Evolutionary conservation across 2,797 vertebrate species (phyloP).

Genomic region (Gambelia wislizenii): DNA sequence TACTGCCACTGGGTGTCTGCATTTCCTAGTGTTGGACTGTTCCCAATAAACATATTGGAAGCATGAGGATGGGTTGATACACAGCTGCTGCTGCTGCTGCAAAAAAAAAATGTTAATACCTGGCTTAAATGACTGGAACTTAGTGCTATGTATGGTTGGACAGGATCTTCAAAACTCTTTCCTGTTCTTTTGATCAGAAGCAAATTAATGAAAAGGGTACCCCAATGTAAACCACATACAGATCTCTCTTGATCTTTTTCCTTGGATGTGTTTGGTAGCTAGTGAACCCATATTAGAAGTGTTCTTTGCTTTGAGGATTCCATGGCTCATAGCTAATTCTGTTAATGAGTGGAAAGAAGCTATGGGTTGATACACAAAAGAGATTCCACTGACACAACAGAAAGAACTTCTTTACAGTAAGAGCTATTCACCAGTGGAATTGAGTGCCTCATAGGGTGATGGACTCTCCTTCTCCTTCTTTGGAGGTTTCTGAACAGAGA

Average conservation of each 20-base stretch:
- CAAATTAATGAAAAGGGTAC: background rate
- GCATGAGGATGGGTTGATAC: background rate
- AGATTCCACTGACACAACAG: no score
- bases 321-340: background rate
- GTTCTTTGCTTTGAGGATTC: background rate
- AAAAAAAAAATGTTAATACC: background rate
- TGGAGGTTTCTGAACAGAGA: no score
- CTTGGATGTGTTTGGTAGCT: background rate
- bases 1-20: background rate
- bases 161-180: background rate
- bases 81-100: slow-evolving; percentile 6
- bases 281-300: background rate
- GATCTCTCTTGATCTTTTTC: background rate
- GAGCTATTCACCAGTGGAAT: no score
- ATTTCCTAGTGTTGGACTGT: background rate
- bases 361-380: no score
- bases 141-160: background rate
- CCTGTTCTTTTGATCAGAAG: background rate
- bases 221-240: background rate
- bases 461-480: no score
- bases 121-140: background rate
- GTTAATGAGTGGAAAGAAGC: background rate
- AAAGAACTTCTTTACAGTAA: no score
- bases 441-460: no score
- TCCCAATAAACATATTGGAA: background rate